Percentiles rank a stretch among this genome's conserved stretches.
These are phyloP conservation scores for Pseudonaja textilis DNA, from an alignment of 2,113 vertebrate genomes.

Conservation along the genomic window DNA sequence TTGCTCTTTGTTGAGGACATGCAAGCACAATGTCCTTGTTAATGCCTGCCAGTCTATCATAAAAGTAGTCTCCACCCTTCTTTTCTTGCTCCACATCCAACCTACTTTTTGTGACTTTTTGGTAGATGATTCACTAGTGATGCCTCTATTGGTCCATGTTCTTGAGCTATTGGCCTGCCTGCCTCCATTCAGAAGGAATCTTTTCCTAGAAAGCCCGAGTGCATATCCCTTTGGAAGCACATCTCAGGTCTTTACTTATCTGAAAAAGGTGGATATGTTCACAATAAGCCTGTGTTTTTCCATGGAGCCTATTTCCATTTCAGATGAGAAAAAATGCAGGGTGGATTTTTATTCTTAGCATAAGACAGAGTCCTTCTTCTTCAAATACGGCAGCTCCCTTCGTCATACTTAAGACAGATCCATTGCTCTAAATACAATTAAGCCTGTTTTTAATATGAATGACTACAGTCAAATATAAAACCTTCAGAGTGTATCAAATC, in stretches of 20 bases:
- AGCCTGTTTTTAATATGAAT: constrained; percentile 29
- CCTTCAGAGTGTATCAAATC: constrained; percentile 15
- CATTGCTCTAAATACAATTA: not conserved
- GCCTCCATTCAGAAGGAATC: not conserved
- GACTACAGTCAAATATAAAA: constrained; percentile 24
- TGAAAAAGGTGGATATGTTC: not conserved
- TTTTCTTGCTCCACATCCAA: not conserved
- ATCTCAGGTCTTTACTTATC: not conserved
- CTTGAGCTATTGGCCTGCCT: not conserved
- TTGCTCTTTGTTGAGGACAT: not conserved
- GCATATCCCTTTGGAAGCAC: not conserved
- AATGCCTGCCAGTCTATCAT: not conserved
- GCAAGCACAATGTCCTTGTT: not conserved
- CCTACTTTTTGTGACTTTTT: not conserved
- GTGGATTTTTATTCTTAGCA: not conserved
- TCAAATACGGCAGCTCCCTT: not conserved
- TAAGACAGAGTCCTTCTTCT: not conserved
- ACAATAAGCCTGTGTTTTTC: not conserved
- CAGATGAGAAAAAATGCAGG: not conserved
- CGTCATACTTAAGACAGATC: not conserved
- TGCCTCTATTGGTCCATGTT: not conserved
- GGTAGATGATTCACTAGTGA: not conserved
- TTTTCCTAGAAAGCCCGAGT: not conserved
- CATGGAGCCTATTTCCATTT: not conserved
- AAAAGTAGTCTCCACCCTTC: not conserved